Evolutionary conservation across 2,888 invertebrate species (phyloP), one percentile per base, ranked within the genome.

Genomic region (Drosophila prostipennis): DNA sequence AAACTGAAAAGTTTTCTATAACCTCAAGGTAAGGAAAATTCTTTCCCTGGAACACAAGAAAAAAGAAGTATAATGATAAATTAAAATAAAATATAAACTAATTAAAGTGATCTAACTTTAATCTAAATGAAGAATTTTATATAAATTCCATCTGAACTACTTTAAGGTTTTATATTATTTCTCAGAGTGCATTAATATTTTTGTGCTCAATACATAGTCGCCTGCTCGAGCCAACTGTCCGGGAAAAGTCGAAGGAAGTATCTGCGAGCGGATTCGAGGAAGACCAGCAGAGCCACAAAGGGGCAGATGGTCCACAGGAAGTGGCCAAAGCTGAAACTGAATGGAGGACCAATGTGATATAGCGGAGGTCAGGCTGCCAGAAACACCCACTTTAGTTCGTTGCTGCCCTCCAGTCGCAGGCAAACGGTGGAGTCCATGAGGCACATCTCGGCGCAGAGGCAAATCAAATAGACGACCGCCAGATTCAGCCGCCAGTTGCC

Each of bases 171-270:
- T 34, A 34, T 39, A 40, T 19, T 40, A 40, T 10, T 42, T 42
- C 42, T 42, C 19, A 2, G 19, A 0, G 42, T 10, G 42, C 42
- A 10, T 0, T 3, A 19, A 14, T 3, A 7, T 26, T 37, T 23
- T 6, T 19, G 3, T 19, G 29, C 32, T 65, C 13, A 74, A 16
- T 42, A 76, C 23, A 58, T 40, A 0, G 72, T 64, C 10, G 49
- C 37, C 6, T 23, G 10, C 26, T 80, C 73, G 11, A 86, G 23
- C 76, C 80, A 83, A 45, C 74, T 39, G n/a, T 37, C 52, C 0
- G 70, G 79, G 19, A 68, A 80, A 3, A 26, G 19, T 0, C 76
- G 48, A 1, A 83, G n/a, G 0, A 84, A n/a, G 56, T 63, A 78
- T 0, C 68, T 53, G 6, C 81, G 78, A 0, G 14, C 10, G 1